A percentile compares a stretch with the other conserved stretches of the same genome.
Evolutionary conservation across 2,113 vertebrate genomes (phyloP).

Genomic region (Spea bombifrons): DNA sequence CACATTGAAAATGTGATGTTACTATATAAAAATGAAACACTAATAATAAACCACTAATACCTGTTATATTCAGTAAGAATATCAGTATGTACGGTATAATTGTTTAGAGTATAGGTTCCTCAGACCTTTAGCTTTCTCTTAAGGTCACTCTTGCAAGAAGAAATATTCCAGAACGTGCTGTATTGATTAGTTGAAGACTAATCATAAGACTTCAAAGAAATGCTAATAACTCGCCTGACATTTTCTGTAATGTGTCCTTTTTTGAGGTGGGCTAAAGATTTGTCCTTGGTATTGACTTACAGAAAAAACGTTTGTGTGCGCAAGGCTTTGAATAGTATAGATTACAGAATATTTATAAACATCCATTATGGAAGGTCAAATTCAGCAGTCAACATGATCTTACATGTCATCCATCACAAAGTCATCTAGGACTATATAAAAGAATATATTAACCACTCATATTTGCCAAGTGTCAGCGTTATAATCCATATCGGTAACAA

Average conservation of each 20-base stretch:
- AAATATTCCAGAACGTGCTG: not conserved
- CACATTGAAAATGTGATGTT: too few species aligned
- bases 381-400: not conserved
- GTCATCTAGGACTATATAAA: not conserved
- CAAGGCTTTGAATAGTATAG: not conserved
- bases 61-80: too few species aligned
- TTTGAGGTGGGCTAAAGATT: not conserved
- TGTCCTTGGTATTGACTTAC: constrained; percentile 16
- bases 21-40: too few species aligned
- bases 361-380: constrained; percentile 3
- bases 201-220: not conserved
- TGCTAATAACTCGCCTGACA: not conserved
- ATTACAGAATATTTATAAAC: constrained; percentile 8
- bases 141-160: not conserved
- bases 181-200: not conserved
- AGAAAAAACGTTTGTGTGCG: not conserved
- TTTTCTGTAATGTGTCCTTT: not conserved
- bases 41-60: too few species aligned
- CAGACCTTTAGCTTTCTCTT: not conserved
- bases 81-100: too few species aligned
- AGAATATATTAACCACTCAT: not conserved
- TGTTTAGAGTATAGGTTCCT: not conserved
- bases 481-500: not conserved
- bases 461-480: not conserved
- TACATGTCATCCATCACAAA: not conserved